phyloP scores from a whole-genome alignment of 2,797 vertebrate species.

The Spinibarbus caldwelli region DNA sequence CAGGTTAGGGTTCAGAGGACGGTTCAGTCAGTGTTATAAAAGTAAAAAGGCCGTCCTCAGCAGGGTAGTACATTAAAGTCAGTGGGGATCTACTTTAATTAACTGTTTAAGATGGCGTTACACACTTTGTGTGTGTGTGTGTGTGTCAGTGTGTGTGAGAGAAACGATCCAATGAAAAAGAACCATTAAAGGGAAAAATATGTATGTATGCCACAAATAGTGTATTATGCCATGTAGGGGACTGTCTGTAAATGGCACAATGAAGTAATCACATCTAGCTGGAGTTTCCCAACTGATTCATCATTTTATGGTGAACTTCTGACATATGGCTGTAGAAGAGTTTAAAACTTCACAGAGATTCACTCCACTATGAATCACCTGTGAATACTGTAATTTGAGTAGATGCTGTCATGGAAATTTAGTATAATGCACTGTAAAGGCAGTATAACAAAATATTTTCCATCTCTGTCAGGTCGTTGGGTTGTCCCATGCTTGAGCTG shows the following conservation, averaged over 20 bases:
- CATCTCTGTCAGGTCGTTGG: conserved; percentile 84
- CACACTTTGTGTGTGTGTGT: neutral
- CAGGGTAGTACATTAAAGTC: conserved; percentile 14
- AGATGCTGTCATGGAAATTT: neutral
- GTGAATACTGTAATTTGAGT: neutral
- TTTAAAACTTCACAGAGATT: neutral
- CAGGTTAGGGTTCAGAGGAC: conserved; percentile 7
- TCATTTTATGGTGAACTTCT: neutral
- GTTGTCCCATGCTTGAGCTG: conserved; percentile 95
- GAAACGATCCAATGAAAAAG: too few relatives aligned
- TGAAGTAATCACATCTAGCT: neutral
- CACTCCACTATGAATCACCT: conserved; percentile 1
- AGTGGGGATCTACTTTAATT: neutral
- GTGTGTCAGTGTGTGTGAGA: neutral
- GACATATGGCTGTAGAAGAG: neutral
- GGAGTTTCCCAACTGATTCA: neutral
- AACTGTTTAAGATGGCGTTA: neutral
- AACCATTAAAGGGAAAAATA: too few relatives aligned
- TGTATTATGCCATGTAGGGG: neutral
- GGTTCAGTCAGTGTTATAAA: conserved; percentile 10
- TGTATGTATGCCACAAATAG: neutral
- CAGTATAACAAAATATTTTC: neutral
- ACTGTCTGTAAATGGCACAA: neutral
- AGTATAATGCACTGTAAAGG: neutral
- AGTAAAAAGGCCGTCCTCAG: conserved; percentile 4